Evolutionary conservation across 2,113 vertebrate genomes (phyloP).

Genomic region (Lathamus discolor): DNA sequence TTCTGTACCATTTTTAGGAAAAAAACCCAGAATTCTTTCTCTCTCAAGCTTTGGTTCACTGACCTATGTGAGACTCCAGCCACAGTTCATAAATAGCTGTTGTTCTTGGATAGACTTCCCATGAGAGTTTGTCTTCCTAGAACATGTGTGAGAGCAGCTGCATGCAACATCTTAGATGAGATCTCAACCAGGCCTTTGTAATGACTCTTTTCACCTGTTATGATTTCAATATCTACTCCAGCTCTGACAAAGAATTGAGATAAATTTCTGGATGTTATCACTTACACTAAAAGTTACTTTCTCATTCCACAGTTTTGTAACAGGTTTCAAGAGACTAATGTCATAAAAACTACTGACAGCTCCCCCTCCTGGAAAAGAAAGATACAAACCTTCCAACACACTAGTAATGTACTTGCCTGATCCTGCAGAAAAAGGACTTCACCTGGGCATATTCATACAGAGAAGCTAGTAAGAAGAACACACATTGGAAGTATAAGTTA

Average conservation of each 20-base stretch:
- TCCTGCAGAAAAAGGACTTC: conserved; percentile 93
- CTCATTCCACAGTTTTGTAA: neutral
- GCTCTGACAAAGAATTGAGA: neutral
- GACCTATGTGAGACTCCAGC: neutral
- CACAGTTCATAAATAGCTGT: neutral
- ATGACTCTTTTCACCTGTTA: neutral
- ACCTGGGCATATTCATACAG: conserved; percentile 80
- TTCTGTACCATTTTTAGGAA: neutral
- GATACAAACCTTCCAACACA: neutral
- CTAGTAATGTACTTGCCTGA: conserved; percentile 75
- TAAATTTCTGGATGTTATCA: neutral
- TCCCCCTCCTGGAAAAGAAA: neutral
- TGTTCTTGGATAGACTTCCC: neutral
- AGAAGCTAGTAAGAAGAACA: conserved; percentile 61
- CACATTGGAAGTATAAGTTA: neutral
- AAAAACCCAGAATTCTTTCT: too few relatives aligned
- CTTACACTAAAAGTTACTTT: neutral
- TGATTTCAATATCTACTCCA: neutral
- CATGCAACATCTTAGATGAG: neutral
- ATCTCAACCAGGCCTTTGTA: neutral
- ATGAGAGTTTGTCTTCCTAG: neutral
- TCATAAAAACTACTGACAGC: neutral
- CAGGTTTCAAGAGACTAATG: neutral
- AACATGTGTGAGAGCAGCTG: neutral
- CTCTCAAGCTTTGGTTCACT: neutral